phyloP scores from a whole-genome alignment of 2,113 vertebrate genomes.

The Podarcis cretensis region DNA sequence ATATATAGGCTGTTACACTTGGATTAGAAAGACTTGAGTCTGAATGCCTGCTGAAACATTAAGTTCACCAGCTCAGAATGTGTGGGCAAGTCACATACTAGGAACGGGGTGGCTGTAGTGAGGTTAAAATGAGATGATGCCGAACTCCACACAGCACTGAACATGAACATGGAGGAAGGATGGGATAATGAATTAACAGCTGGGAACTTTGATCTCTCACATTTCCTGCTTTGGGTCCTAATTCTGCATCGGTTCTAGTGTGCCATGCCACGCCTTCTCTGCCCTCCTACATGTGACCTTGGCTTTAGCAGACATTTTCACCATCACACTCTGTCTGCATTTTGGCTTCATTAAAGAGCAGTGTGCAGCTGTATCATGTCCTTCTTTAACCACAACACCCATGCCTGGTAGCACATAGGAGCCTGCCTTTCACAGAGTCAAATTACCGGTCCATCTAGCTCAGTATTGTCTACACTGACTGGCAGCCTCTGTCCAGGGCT shows the following conservation, averaged over 20 bases:
- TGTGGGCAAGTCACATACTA: background rate
- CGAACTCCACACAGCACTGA: background rate
- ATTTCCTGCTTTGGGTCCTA: background rate
- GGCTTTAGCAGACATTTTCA: background rate
- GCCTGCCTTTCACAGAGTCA: background rate
- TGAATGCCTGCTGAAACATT: background rate
- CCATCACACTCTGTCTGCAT: background rate
- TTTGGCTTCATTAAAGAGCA: background rate
- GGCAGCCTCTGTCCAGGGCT: background rate
- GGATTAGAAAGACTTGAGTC: background rate
- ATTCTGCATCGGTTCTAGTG: background rate
- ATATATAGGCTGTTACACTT: background rate
- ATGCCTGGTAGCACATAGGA: background rate
- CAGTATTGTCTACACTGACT: background rate
- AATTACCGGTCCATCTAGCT: background rate
- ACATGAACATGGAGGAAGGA: background rate
- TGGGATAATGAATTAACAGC: background rate
- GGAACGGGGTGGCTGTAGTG: background rate
- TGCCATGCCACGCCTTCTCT: background rate
- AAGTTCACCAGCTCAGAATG: background rate
- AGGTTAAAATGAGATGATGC: background rate
- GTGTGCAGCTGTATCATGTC: background rate
- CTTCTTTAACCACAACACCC: background rate
- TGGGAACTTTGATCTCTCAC: background rate
- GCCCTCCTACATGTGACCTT: background rate